Evolutionary conservation across 2,797 vertebrate genomes (phyloP).

Genomic region (Enteromius trimaculatus): DNA sequence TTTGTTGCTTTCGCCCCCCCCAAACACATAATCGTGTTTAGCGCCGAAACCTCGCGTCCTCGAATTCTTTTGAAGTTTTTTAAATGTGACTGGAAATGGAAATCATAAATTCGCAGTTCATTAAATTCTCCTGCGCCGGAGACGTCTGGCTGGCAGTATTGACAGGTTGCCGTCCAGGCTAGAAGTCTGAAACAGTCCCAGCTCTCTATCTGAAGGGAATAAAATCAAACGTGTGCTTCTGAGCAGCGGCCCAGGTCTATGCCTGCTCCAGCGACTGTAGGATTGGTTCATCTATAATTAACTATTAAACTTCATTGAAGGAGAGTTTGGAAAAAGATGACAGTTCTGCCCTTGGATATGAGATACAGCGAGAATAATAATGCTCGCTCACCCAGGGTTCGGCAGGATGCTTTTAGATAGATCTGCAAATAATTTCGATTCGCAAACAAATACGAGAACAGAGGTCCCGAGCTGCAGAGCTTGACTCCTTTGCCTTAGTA

Average conservation of each 20-base stretch:
- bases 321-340: constrained; percentile 35
- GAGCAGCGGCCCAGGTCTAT: constrained; percentile 39
- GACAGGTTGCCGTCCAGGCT: constrained; percentile 36
- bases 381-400: constrained; percentile 45
- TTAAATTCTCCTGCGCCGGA: constrained; percentile 35
- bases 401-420: constrained; percentile 36
- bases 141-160: constrained; percentile 38
- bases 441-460: constrained; percentile 55
- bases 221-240: constrained; percentile 53
- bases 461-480: background rate
- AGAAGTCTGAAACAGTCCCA: constrained; percentile 36
- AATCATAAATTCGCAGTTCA: constrained; percentile 39
- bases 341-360: constrained; percentile 59
- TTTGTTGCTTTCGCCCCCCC: constrained; percentile 3
- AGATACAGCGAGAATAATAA: constrained; percentile 53
- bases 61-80: constrained; percentile 23
- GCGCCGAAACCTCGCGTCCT: background rate
- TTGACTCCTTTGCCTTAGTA: constrained; percentile 10
- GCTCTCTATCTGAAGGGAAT: constrained; percentile 42
- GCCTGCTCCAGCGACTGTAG: constrained; percentile 43
- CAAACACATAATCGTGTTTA: constrained; percentile 32
- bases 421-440: constrained; percentile 64
- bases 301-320: constrained; percentile 62
- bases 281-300: constrained; percentile 66
- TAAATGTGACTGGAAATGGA: constrained; percentile 17